Evolutionary conservation across 1,140 invertebrate genomes (phyloP).

Genomic region (Zaprionus ghesquierei): DNA sequence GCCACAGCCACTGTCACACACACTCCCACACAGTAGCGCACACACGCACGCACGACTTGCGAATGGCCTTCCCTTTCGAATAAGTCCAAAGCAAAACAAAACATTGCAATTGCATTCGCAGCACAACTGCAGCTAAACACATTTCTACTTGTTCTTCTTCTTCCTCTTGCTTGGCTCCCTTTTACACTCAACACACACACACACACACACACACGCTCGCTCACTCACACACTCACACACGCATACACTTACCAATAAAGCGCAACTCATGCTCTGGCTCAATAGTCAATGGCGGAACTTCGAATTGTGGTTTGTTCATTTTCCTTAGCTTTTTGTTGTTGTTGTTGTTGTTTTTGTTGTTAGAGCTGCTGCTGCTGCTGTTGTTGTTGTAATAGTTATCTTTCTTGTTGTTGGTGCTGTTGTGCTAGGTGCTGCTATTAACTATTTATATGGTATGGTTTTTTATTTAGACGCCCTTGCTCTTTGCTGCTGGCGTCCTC

Average conservation of each 20-base stretch:
- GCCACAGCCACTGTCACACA: neutral
- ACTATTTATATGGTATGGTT: neutral
- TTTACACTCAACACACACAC: slow-evolving; percentile 8
- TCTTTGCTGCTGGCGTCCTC: neutral
- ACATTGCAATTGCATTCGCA: slow-evolving; percentile 7
- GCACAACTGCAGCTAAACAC: neutral
- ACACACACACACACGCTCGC: no score
- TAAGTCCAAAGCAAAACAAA: slow-evolving; percentile 30
- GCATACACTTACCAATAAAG: slow-evolving; percentile 69
- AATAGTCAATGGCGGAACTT: slow-evolving; percentile 62
- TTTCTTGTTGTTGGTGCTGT: slow-evolving; percentile 22
- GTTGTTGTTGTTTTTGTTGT: slow-evolving; percentile 35
- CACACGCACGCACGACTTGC: neutral
- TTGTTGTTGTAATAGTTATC: slow-evolving; percentile 12
- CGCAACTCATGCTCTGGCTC: slow-evolving; percentile 77
- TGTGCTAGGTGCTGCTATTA: slow-evolving; percentile 26
- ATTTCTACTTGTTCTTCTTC: slow-evolving; percentile 2
- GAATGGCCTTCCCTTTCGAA: slow-evolving; percentile 1
- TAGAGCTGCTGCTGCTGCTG: slow-evolving; percentile 30
- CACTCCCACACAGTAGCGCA: neutral
- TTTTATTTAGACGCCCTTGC: slow-evolving; percentile 1
- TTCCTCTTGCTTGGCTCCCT: neutral
- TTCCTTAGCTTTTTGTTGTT: slow-evolving; percentile 25
- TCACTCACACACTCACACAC: neutral
- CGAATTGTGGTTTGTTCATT: slow-evolving; percentile 59